These are phyloP conservation scores for Drosophila baimaii DNA, from an alignment of 1,140 invertebrate species.

Conservation along the genomic window DNA sequence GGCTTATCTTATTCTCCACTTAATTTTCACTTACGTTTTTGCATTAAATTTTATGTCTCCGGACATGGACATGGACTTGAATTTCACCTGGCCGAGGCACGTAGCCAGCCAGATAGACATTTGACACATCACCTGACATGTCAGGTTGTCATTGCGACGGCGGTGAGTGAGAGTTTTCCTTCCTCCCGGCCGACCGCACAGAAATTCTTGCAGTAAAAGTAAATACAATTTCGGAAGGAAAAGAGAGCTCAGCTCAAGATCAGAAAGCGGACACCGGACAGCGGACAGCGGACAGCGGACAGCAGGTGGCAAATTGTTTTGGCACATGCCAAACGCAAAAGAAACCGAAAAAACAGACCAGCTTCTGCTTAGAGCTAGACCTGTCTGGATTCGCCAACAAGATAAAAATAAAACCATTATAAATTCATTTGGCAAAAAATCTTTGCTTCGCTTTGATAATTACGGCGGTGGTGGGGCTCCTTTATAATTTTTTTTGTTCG, in stretches of 20 bases:
- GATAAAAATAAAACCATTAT: slow-evolving; percentile 61
- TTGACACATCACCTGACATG: slow-evolving; percentile 70
- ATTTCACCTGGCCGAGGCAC: slow-evolving; percentile 50
- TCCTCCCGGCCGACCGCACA: too few species aligned
- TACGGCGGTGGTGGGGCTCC: slow-evolving; percentile 12
- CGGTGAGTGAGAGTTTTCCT: slow-evolving; percentile 56
- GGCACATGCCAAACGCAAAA: slow-evolving; percentile 64
- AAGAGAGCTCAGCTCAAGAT: slow-evolving; percentile 58
- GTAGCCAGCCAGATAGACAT: slow-evolving; percentile 40
- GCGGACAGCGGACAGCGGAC: background rate
- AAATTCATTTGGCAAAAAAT: slow-evolving; percentile 62
- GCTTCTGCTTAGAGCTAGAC: slow-evolving; percentile 53
- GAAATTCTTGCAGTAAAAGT: slow-evolving; percentile 77
- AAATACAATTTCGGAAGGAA: slow-evolving; percentile 29
- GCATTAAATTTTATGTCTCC: slow-evolving; percentile 41
- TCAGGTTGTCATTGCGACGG: slow-evolving; percentile 43
- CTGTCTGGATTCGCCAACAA: slow-evolving; percentile 43
- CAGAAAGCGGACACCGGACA: background rate
- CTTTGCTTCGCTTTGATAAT: slow-evolving; percentile 38
- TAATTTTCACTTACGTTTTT: slow-evolving; percentile 49
- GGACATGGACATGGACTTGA: slow-evolving; percentile 37
- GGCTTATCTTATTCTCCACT: slow-evolving; percentile 28
- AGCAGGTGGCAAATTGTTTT: slow-evolving; percentile 67
- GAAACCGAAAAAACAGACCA: slow-evolving; percentile 9
- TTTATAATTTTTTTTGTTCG: slow-evolving; percentile 34